Evolutionary conservation across 1,140 invertebrate genomes (phyloP), one percentile per base, ranked within the genome.

Genomic region (Episyrphus balteatus): DNA sequence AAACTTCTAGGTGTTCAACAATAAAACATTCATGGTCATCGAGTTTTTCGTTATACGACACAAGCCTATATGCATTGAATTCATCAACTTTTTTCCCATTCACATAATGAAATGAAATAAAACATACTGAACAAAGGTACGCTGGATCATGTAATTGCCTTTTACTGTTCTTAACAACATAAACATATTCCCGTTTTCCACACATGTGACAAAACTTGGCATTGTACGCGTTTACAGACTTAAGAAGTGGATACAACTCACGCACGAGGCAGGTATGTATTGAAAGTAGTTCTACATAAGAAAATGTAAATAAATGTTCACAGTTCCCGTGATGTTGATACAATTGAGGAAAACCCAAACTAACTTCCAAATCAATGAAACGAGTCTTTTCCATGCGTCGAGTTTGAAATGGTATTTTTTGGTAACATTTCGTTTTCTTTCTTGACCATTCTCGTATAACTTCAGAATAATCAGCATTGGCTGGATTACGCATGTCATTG

Each of bases 251-350:
- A 69, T 80, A 82, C 31, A 13, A 56, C 42, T 10, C 61, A 40
- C 37, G 51, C 18, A 42, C n/a, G 1, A 50, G 34, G 3, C 47
- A 52, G 30, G 17, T 49, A 2, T 30, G 15, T 1, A 12, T 57
- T 47, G 17, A 76, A 58, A 44, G 68, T 61, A 84, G 64, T 44
- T 80, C 79, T 10, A 73, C 72, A 65, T 90, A 83, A 10, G 78
- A 81, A 54, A 93, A 83, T 1, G 82, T 72, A 56, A 93, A 76
- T 1, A 92, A 58, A 68, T 94, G 91, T 66, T 93, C 88, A 70
- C 91, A 93, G 55, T 81, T 77, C n/a, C 88, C 89, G 66, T 90
- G 86, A 70, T 92, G 88, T 30, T 84, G 72, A 70, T 90, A 93
- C 5, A 91, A 75, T 52, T 75, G 66, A 1, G 87, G 86, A 58